phyloP scores from a whole-genome alignment of 2,113 vertebrate species.

The Psilopogon haemacephalus region DNA sequence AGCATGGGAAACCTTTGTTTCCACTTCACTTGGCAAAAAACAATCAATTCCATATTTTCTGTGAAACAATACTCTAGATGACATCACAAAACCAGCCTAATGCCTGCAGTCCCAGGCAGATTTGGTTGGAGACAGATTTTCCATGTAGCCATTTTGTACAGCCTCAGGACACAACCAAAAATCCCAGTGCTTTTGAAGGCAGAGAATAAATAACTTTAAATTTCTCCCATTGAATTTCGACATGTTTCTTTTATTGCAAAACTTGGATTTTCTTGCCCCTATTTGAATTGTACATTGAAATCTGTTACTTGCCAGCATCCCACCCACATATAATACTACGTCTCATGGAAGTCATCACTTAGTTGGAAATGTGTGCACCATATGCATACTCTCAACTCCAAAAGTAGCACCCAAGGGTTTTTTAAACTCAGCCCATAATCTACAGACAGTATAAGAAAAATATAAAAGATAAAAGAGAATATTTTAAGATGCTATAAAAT shows the following conservation, averaged over 20 bases:
- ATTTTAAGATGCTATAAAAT: slow-evolving; percentile 76
- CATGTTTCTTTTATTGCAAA: slow-evolving; percentile 53
- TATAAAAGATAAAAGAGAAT: slow-evolving; percentile 78
- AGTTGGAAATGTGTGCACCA: slow-evolving; percentile 75
- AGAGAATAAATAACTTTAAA: slow-evolving; percentile 26
- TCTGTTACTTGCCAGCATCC: slow-evolving; percentile 54
- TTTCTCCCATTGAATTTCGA: slow-evolving; percentile 13
- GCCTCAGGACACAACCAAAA: slow-evolving; percentile 33
- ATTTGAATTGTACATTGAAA: slow-evolving; percentile 64
- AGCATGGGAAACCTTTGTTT: slow-evolving; percentile 46
- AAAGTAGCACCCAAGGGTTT: slow-evolving; percentile 78
- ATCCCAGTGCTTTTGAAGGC: slow-evolving; percentile 28
- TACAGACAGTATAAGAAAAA: slow-evolving; percentile 74
- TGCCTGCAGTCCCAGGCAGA: slow-evolving; percentile 34
- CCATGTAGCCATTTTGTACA: slow-evolving; percentile 11
- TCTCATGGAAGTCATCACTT: slow-evolving; percentile 68
- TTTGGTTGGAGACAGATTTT: slow-evolving; percentile 51
- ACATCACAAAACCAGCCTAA: slow-evolving; percentile 58
- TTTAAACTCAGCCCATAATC: slow-evolving; percentile 74
- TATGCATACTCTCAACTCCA: slow-evolving; percentile 71
- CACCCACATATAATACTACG: slow-evolving; percentile 42
- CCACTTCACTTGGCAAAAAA: slow-evolving; percentile 41
- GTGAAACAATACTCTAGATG: slow-evolving; percentile 60
- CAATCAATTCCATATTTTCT: slow-evolving; percentile 65
- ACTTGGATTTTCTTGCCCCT: slow-evolving; percentile 57